phyloP scores from a whole-genome alignment of 2,888 invertebrate genomes.

The Caprella mutica region DNA sequence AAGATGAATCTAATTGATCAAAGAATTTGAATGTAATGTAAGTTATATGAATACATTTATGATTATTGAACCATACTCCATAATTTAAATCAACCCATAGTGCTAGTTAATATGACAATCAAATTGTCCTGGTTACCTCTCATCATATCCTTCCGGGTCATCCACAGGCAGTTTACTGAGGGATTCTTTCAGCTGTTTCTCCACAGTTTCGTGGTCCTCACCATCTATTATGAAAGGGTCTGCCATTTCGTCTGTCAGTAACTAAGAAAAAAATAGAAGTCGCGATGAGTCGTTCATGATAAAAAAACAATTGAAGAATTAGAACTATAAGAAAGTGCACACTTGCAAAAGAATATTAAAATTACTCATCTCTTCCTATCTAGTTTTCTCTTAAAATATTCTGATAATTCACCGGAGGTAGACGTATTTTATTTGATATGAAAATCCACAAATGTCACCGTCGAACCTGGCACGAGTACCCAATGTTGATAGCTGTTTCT shows the following conservation, averaged over 20 bases:
- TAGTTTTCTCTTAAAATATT: too few species aligned
- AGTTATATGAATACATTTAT: not conserved
- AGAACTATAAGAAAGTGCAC: not conserved
- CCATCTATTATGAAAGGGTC: conserved; percentile 92
- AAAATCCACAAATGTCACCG: not conserved
- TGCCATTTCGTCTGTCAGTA: conserved; percentile 90
- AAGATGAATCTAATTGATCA: too few species aligned
- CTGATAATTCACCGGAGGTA: too few species aligned
- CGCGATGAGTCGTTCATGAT: not conserved
- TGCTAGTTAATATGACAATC: conserved; percentile 11
- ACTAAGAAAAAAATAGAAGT: conserved; percentile 58
- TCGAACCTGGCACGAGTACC: conserved; percentile 60
- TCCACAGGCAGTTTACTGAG: conserved; percentile 42
- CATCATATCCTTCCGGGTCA: conserved; percentile 8
- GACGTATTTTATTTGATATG: too few species aligned
- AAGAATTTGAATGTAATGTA: too few species aligned
- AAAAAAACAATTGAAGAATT: not conserved
- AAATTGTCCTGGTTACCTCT: conserved; percentile 1
- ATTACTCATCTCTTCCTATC: too few species aligned
- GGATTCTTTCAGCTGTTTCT: conserved; percentile 56
- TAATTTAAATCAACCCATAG: conserved; percentile 63
- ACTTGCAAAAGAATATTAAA: too few species aligned
- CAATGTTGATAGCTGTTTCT: conserved; percentile 99
- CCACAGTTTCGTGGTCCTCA: conserved; percentile 46
- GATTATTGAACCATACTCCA: conserved; percentile 48